Conservation (phyloP, 1,140 invertebrate genomes). For the Aphelenchoides besseyi region DNA sequence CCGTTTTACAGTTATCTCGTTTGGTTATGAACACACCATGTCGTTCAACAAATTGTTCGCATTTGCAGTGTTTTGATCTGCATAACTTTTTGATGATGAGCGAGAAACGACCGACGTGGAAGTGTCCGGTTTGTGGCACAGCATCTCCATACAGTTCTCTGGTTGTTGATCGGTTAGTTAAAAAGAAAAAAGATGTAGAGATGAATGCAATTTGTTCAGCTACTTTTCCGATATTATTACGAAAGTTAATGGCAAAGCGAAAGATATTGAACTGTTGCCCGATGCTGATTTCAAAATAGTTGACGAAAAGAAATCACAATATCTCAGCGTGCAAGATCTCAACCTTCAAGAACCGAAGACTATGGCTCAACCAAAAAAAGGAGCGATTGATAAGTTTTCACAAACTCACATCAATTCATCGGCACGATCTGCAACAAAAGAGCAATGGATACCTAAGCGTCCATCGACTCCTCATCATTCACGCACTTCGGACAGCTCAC, state of each 20-base stretch:
- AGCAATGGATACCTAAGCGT: neutral
- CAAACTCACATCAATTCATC: too few species aligned
- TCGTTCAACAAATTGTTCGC: conserved; percentile 80
- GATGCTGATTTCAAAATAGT: conserved; percentile 49
- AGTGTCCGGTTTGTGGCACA: conserved; percentile 93
- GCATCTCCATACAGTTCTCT: conserved; percentile 81
- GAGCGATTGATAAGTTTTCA: neutral
- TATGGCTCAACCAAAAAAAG: neutral
- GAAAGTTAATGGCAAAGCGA: conserved; percentile 52
- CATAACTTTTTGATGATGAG: conserved; percentile 86
- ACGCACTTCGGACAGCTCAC: too few species aligned
- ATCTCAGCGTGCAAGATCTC: too few species aligned
- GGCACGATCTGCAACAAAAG: neutral
- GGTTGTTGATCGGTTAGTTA: conserved; percentile 78
- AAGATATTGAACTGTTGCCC: conserved; percentile 53
- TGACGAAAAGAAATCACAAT: conserved; percentile 30
- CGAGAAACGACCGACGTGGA: conserved; percentile 94
- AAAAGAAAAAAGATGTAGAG: neutral
- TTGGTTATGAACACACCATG: conserved; percentile 78
- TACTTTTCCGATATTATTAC: conserved; percentile 74
- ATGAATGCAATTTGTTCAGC: conserved; percentile 72
- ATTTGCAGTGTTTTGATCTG: conserved; percentile 97
- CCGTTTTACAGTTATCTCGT: conserved; percentile 74
- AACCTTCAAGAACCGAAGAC: neutral
- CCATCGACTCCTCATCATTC: neutral